Base-by-base conservation (phyloP, 2,888 invertebrate species). In the Catocala nupta region DNA sequence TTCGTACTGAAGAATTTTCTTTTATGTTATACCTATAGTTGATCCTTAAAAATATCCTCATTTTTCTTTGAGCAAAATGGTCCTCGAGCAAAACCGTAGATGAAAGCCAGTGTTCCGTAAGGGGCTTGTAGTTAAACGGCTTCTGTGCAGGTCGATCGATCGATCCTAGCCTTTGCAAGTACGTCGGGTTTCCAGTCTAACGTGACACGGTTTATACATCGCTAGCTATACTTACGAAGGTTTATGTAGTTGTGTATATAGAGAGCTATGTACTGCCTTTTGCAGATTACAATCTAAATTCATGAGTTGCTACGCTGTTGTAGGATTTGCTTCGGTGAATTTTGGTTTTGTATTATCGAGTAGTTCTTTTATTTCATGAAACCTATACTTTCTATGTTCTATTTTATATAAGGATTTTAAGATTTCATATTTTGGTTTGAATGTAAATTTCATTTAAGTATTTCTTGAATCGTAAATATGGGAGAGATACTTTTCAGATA, bases 101-200 rank as follows among this genome's bases (percentile, higher is more conserved):
- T 44, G 34, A n/a, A 25, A 11, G 12, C 33, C 48, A 16, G n/a
- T 16, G 11, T 44, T 13, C 25, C 25, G 13, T 44, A 60, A 50
- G 13, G 50, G 42, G 54, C 13, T 34, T 10, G 57, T 33, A 63
- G 48, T 63, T 63, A 45, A 25, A 58, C 47, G 57, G 57, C 57
- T 63, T 63, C 63, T 42, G 56, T 61, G 55, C 55, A 52, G 43
- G 59, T 55, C 16, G 48, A 44, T 51, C 61, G 55, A 61, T 61
- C 55, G 50, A 47, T 13, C 12, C 47, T 45, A 55, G 55, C 44
- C 50, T 54, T 43, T 54, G 42, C 45, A 50, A 55, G 51, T 25
- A 50, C 55, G 50, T 55, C 43, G 50, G 34, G 43, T 44, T 49
- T 43, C 44, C 11, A 49, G 55, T 50, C 44, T 11, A 11, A 36